Evolutionary conservation across 2,113 vertebrate genomes (phyloP), one percentile per base, ranked within the genome.

Genomic region (Enhydra lutris): DNA sequence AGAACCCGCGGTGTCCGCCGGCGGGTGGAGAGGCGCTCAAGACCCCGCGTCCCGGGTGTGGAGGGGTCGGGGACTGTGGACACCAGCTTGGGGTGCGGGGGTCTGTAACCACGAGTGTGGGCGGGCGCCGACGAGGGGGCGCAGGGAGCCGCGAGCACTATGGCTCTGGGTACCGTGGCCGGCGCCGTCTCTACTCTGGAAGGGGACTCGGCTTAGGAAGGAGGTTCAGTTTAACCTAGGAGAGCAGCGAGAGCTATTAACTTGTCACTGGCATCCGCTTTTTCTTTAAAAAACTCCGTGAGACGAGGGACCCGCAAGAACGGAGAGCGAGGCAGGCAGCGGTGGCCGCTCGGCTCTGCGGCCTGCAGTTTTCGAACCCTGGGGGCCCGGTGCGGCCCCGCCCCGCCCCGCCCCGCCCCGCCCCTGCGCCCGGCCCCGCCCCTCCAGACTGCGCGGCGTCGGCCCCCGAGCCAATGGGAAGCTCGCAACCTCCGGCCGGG

Each of bases 401-500:
- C 99, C 99, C 96, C 98, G 97, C 94, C 85, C 78, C 1, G 36
- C 29, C 98, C 98, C 95, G 97, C 96, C 87, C 78, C 97, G 89
- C 91, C 95, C 71, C 88, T 7, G 15, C 24, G 6, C 55, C 31
- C 82, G 95, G 92, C 98, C 98, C 98, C 99, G 95, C 99, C 99
- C 96, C 98, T 78, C 65, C 98, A 99, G 99, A 99, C 99, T 98
- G 98, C 98, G 91, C 94, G 99, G 99, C 99, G 99, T 99, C 99
- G 95, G 97, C 96, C 97, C 97, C 96, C 69, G 92, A 98, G 98
- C 98, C 98, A 98, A 98, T 98, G 95, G 97, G 97, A 95, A 93
- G 96, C 91, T 92, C 73, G 93, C 97, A 94, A 86, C 95, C 96
- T 94, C 95, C 87, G 90, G 97, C 85, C 97, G 11, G 0, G 65